phyloP scores from a whole-genome alignment of 2,888 invertebrate species.

The Formica aserva region DNA sequence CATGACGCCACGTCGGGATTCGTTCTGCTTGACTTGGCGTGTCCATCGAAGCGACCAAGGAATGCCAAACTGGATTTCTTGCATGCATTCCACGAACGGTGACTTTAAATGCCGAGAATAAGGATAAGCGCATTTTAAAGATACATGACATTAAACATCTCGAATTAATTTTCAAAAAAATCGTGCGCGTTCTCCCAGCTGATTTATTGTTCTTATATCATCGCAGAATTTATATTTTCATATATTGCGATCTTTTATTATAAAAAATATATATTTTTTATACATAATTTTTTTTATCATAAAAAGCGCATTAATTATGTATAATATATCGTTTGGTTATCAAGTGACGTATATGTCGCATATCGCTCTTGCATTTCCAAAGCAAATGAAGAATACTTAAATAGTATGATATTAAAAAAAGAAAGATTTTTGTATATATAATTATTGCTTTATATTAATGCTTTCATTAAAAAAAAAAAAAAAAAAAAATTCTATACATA shows the following conservation, averaged over 20 bases:
- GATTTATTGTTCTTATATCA: not conserved
- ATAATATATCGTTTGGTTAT: not conserved
- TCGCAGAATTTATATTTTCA: not conserved
- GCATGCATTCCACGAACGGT: slow-evolving; percentile 24
- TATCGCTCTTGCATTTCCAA: not conserved
- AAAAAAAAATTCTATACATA: not conserved
- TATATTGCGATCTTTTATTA: not conserved
- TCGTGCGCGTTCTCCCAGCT: not conserved
- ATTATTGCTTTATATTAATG: not conserved
- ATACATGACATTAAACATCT: slow-evolving; percentile 4
- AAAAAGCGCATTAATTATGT: not conserved
- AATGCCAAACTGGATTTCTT: slow-evolving; percentile 54
- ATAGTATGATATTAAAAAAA: not conserved
- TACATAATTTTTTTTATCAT: not conserved
- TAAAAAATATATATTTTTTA: no score
- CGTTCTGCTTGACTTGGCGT: slow-evolving; percentile 59
- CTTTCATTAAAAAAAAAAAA: not conserved
- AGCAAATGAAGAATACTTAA: not conserved
- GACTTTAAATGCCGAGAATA: slow-evolving; percentile 17
- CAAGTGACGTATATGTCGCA: not conserved
- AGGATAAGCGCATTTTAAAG: slow-evolving; percentile 17
- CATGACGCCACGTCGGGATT: slow-evolving; percentile 61
- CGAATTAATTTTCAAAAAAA: not conserved
- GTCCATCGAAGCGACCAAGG: slow-evolving; percentile 61
- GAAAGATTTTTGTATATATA: not conserved